Percentiles rank a stretch among this genome's conserved stretches.
These are phyloP conservation scores for Seira ritae DNA, from an alignment of 2,888 invertebrate species.

Conservation along the genomic window DNA sequence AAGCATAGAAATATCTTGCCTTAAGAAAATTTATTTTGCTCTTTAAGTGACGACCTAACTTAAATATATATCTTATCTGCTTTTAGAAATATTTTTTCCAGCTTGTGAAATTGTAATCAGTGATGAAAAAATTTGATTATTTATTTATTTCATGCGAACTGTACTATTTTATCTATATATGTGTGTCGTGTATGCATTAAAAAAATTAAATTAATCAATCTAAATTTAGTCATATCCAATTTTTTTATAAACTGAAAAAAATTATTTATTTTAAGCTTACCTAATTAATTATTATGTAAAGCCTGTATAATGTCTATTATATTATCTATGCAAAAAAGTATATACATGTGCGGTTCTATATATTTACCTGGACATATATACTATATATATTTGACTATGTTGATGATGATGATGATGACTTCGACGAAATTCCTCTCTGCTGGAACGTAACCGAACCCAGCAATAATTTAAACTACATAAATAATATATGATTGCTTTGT, in stretches of 20 bases:
- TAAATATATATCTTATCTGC: no score
- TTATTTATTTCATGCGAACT: not conserved
- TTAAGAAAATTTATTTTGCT: no score
- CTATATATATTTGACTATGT: no score
- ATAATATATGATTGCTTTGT: not conserved
- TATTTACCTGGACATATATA: not conserved
- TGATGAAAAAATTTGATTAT: not conserved
- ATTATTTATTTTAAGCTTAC: no score
- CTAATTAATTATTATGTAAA: not conserved
- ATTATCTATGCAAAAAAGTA: conserved; percentile 7
- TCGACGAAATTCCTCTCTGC: conserved; percentile 12
- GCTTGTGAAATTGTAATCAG: no score
- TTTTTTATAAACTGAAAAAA: not conserved
- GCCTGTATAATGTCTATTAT: not conserved
- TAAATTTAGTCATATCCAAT: conserved; percentile 8
- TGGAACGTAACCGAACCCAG: not conserved
- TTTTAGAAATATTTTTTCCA: no score
- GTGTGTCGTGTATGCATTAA: no score
- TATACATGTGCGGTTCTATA: conserved; percentile 4
- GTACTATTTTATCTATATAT: not conserved
- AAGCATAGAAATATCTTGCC: no score
- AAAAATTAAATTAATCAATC: no score
- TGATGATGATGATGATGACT: not conserved
- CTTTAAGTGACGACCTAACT: no score
- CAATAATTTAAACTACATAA: no score